A percentile compares a stretch with the other conserved stretches of the same genome.
Conservation (phyloP, 2,888 invertebrate species). For the Cinara cedri region DNA sequence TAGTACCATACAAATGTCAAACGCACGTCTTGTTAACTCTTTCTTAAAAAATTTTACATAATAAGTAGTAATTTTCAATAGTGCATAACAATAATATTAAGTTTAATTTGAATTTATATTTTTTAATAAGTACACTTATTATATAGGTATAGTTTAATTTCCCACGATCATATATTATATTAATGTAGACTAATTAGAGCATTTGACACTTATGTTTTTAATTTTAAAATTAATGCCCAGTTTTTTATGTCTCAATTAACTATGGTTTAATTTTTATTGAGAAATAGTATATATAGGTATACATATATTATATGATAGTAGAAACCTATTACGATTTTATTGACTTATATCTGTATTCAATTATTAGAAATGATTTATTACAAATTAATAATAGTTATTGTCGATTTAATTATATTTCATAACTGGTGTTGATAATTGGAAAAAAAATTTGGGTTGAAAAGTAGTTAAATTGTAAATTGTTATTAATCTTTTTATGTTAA, state of each 20-base stretch:
- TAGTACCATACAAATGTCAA: background rate
- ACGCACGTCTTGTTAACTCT: background rate
- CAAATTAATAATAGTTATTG: slow-evolving; percentile 1
- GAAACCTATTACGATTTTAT: background rate
- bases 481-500: no score
- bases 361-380: background rate
- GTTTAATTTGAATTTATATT: background rate
- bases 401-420: no score
- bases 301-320: no score
- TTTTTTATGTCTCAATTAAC: background rate
- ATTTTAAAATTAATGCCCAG: slow-evolving; percentile 14
- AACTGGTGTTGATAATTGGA: no score
- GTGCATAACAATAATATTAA: no score
- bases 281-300: slow-evolving; percentile 7
- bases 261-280: background rate
- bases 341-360: background rate
- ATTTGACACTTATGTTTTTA: background rate
- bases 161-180: slow-evolving; percentile 22
- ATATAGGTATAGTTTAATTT: background rate
- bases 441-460: no score
- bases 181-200: slow-evolving; percentile 7
- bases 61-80: background rate
- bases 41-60: background rate
- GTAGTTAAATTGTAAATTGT: no score
- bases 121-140: background rate